Base-by-base conservation (phyloP, 2,113 vertebrate genomes). In the Macroglossus sobrinus region DNA sequence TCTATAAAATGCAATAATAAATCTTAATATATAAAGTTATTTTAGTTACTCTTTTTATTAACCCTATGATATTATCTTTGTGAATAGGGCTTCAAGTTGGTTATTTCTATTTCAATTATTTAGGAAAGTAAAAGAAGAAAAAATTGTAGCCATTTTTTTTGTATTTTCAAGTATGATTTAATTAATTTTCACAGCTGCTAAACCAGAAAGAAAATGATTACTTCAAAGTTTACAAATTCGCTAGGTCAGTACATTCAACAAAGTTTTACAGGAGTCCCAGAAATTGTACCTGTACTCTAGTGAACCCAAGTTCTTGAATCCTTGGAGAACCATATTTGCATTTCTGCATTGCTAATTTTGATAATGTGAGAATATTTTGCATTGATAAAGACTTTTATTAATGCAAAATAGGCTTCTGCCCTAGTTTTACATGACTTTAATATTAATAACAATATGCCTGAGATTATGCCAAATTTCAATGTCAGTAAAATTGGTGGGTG, bases 361-460 rank as follows among this genome's bases (percentile, higher is more conserved):
- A 97, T 97, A 97, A 96, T 97, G 69, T 94, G 76, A 98, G 98
- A 97, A 94, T 97, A 97, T 87, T 97, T 97, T 94, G 89, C 84
- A 97, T 97, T 98, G 95, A 97, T 98, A 97, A 97, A 95, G 53
- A 94, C 94, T 92, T 97, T 94, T 95, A 98, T 97, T 98, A 98
- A 98, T 95, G 82, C 89, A 92, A 87, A 97, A 90, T 1, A 38
- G 97, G 97, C 57, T 97, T 93, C 63, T 98, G 98, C 71, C 97
- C 98, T 97, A 98, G 88, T 98, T 99, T 98, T 96, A 87, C 93
- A 78, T 91, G 84, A 69, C 78, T 98, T 98, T 98, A 98, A 98
- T 98, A 98, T 98, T 98, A 98, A 98, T 98, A 96, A 84, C 93
- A 84, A 96, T 89, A 63, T 98, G 93, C 87, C 87, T 97, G 87